A percentile compares a stretch with the other conserved stretches of the same genome.
Evolutionary conservation across 2,888 invertebrate species (phyloP).

Genomic region (Malacosoma neustria): DNA sequence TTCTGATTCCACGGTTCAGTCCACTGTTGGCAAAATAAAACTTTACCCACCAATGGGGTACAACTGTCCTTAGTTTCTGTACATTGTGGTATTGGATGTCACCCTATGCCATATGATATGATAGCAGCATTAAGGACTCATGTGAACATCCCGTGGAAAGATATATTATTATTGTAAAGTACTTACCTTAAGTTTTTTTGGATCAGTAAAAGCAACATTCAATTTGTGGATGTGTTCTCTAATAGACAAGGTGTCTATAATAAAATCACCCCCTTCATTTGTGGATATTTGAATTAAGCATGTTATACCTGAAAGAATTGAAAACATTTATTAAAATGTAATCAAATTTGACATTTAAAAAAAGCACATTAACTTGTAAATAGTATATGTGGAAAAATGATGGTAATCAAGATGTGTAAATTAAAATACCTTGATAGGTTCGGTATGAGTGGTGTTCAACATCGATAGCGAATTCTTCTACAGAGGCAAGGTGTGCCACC

Average conservation of each 20-base stretch:
- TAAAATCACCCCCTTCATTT: slow-evolving; percentile 81
- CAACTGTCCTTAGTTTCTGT: too few species aligned
- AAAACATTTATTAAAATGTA: neutral
- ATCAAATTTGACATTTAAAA: neutral
- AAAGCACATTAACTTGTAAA: too few species aligned
- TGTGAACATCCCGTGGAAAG: too few species aligned
- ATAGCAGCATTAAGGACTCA: too few species aligned
- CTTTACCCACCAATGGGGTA: too few species aligned
- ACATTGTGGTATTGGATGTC: too few species aligned
- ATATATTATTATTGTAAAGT: too few species aligned
- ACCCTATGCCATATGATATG: too few species aligned
- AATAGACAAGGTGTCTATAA: slow-evolving; percentile 91
- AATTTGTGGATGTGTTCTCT: slow-evolving; percentile 86
- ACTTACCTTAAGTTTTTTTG: slow-evolving; percentile 89
- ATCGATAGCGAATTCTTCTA: slow-evolving; percentile 90
- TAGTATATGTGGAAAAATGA: too few species aligned
- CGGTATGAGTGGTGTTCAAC: slow-evolving; percentile 95
- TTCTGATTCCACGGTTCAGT: too few species aligned
- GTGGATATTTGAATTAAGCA: slow-evolving; percentile 97
- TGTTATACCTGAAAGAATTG: slow-evolving; percentile 77
- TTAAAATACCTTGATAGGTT: slow-evolving; percentile 88
- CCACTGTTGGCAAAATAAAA: too few species aligned
- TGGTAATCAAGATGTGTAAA: too few species aligned
- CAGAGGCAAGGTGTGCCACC: slow-evolving; percentile 77
- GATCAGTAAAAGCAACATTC: slow-evolving; percentile 93